phyloP scores from a whole-genome alignment of 2,888 invertebrate genomes.

The Pyrochroa serraticornis region DNA sequence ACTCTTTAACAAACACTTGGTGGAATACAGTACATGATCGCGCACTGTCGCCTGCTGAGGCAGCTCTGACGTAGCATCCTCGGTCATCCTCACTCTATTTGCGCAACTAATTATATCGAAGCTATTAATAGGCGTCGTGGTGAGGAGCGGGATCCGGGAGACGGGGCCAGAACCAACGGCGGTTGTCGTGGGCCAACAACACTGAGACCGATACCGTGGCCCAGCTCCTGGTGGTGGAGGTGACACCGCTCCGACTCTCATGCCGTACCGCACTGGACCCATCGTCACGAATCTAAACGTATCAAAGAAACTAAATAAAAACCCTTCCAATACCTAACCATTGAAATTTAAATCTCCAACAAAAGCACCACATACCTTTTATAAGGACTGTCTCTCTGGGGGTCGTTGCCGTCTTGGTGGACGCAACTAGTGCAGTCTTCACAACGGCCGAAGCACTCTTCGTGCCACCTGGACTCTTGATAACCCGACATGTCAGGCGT shows the following conservation, averaged over 20 bases:
- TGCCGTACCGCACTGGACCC: constrained; percentile 74
- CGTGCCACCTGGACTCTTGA: constrained; percentile 55
- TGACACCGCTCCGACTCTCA: constrained; percentile 66
- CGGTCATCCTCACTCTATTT: constrained; percentile 57
- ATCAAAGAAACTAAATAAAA: too few relatives aligned
- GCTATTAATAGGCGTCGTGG: constrained; percentile 57
- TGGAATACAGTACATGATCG: constrained; percentile 53
- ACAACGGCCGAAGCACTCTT: constrained; percentile 52
- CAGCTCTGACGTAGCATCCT: constrained; percentile 55
- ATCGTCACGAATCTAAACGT: constrained; percentile 53
- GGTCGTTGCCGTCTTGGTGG: constrained; percentile 40
- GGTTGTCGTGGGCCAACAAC: constrained; percentile 50
- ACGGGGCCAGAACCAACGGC: constrained; percentile 58
- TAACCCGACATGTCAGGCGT: constrained; percentile 34
- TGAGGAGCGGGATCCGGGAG: constrained; percentile 56
- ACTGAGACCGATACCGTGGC: constrained; percentile 61
- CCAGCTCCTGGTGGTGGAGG: constrained; percentile 58
- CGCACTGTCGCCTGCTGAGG: constrained; percentile 52
- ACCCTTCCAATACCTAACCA: too few relatives aligned
- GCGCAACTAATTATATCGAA: constrained; percentile 59
- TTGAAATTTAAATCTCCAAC: too few relatives aligned
- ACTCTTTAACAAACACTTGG: constrained; percentile 51
- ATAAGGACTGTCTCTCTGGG: constrained; percentile 41
- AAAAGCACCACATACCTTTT: constrained; percentile 44
- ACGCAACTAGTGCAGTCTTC: constrained; percentile 49